Percentiles rank a stretch among this genome's conserved stretches.
These are phyloP conservation scores for Drosophila cracens DNA, from an alignment of 2,888 invertebrate genomes.

Conservation along the genomic window DNA sequence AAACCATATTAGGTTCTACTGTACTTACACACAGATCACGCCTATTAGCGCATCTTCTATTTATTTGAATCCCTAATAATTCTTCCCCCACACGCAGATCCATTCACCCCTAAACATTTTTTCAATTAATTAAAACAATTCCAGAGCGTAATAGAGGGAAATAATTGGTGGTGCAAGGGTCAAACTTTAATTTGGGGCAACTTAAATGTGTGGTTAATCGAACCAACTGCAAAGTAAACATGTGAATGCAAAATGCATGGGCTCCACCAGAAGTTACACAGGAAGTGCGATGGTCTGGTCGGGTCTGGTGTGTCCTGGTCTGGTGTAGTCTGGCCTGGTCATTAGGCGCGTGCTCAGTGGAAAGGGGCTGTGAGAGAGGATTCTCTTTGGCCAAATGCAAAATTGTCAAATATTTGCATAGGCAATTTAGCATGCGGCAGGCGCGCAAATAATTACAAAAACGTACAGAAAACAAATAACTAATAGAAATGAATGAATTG, in stretches of 20 bases:
- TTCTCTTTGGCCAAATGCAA: slow-evolving; percentile 70
- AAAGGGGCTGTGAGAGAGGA: slow-evolving; percentile 3
- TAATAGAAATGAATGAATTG: slow-evolving; percentile 70
- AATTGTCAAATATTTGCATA: slow-evolving; percentile 81
- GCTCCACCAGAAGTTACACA: slow-evolving; percentile 50
- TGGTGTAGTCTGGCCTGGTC: slow-evolving; percentile 33
- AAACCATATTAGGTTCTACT: neutral
- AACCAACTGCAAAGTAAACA: slow-evolving; percentile 65
- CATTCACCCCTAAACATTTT: neutral
- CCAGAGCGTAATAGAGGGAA: neutral
- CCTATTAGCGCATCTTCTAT: neutral
- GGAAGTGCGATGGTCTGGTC: slow-evolving; percentile 43
- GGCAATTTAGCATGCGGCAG: slow-evolving; percentile 80
- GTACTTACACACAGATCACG: neutral
- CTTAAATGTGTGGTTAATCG: slow-evolving; percentile 68
- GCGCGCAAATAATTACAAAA: slow-evolving; percentile 80
- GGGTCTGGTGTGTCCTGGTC: slow-evolving; percentile 2
- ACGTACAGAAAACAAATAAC: slow-evolving; percentile 76
- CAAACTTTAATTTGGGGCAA: slow-evolving; percentile 39
- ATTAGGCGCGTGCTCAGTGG: slow-evolving; percentile 53
- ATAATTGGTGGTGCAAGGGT: slow-evolving; percentile 6
- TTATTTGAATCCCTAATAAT: neutral
- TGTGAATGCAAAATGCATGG: slow-evolving; percentile 53
- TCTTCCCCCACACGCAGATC: neutral
- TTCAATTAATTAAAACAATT: neutral